Base-by-base conservation (phyloP, 1,140 invertebrate genomes). In the Drosophila gunungcola region DNA sequence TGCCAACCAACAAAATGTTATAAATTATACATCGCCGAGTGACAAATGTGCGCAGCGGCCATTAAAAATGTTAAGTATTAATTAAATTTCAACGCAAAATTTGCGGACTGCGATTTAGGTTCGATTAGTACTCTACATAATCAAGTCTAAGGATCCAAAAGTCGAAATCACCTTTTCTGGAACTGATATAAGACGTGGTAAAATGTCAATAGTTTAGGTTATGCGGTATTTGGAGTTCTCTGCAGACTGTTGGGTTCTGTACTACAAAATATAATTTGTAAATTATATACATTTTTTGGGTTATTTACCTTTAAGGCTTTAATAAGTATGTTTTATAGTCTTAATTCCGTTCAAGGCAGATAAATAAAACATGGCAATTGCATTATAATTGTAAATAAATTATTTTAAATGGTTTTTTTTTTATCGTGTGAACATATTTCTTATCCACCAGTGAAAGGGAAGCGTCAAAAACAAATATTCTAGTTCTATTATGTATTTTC, bases 1-100 rank as follows among this genome's bases (percentile, higher is more conserved):
- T 75, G 72, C 57, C 73, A 75, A 70, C 64, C 48, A 74, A 76
- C 73, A 76, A 76, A 76, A 76, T 76, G 73, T 76, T 76, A 76
- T 76, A 76, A 76, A 76, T 76, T 76, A 76, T 76, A 76, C 73
- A 76, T 76, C 43, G 68, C 49, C 41, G 39, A 72, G 29, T 72
- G 68, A 72, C 68, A 72, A 70, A 72, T 72, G 64, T 70, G 68
- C 68, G 53, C 36, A 43, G 39, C 63, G 29, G 34, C 42, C 42
- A 72, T 70, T 72, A 70, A 70, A 70, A 70, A 70, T 70, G 65
- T 68, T 70, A 49, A 70, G 38, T 72, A 57, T 57, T 72, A 72
- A 72, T 72, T 72, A 41, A 70, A 70, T 70, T 48, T 69, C 4
- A 38, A 27, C 11, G 51, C 27, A 13, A 53, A 68, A 12, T 27